A percentile compares a stretch with the other conserved stretches of the same genome.
Conservation (phyloP, 2,797 vertebrate species). For the Notamacropus eugenii region DNA sequence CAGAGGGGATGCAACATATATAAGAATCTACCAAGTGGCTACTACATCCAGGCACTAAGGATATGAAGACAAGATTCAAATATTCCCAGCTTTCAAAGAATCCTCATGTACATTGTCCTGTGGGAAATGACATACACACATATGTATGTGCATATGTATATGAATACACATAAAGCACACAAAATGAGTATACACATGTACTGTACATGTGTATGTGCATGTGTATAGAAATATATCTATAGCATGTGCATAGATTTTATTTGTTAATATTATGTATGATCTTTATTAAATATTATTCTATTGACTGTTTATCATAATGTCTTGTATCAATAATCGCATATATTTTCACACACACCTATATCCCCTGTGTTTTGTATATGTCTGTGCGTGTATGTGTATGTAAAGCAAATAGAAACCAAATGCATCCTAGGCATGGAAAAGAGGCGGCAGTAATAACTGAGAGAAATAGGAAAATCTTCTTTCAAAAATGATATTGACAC, state of each 20-base stretch:
- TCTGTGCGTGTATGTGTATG: not conserved
- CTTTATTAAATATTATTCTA: not conserved
- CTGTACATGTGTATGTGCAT: too few species aligned
- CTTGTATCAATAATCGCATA: too few species aligned
- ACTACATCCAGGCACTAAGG: not conserved
- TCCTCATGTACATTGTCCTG: not conserved
- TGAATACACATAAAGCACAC: not conserved
- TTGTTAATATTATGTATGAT: not conserved
- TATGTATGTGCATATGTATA: not conserved
- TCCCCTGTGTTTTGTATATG: too few species aligned
- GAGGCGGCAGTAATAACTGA: not conserved
- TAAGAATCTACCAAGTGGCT: not conserved
- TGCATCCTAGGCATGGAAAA: not conserved
- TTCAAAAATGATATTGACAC: not conserved
- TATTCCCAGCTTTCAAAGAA: not conserved
- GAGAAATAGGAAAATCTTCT: not conserved
- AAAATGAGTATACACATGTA: not conserved
- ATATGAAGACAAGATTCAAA: not conserved
- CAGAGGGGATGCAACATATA: not conserved
- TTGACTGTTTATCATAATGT: not conserved
- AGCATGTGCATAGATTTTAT: not conserved
- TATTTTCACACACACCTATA: too few species aligned
- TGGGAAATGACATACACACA: not conserved
- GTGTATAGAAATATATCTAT: not conserved
- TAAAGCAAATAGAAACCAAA: not conserved